Conservation (phyloP, 1,140 invertebrate species). For the Nasonia vitripennis region DNA sequence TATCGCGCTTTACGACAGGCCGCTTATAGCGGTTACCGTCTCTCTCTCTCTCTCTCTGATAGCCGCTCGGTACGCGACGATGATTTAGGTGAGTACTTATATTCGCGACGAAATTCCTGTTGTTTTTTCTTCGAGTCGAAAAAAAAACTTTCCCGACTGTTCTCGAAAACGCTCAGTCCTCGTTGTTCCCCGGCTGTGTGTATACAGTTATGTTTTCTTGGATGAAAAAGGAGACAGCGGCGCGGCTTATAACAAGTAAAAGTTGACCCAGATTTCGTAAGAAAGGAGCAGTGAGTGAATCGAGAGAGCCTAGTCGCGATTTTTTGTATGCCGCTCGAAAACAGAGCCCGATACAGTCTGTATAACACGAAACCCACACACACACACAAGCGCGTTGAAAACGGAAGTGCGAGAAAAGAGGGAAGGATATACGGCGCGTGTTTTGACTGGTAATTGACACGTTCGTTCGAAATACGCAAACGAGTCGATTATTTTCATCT, state of each 20-base stretch:
- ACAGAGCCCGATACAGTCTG: not conserved
- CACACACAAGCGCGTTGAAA: not conserved
- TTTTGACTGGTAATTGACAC: not conserved
- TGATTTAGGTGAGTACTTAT: too few relatives aligned
- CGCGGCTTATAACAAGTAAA: constrained; percentile 19
- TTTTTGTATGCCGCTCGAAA: not conserved
- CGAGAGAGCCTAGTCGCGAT: not conserved
- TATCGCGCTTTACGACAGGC: not conserved
- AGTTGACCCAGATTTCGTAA: constrained; percentile 37
- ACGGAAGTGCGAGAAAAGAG: constrained; percentile 16
- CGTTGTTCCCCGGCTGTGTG: not conserved
- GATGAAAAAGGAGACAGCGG: not conserved
- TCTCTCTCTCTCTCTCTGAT: too few relatives aligned
- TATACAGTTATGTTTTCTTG: constrained; percentile 22
- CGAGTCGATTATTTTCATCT: constrained; percentile 1
- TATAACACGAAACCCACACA: too few relatives aligned
- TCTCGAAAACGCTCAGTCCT: not conserved
- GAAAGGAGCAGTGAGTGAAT: constrained; percentile 15
- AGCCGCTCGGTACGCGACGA: too few relatives aligned
- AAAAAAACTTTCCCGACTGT: constrained; percentile 3
- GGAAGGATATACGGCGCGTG: not conserved
- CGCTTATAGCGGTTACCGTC: not conserved
- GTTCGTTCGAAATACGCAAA: not conserved
- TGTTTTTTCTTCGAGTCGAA: too few relatives aligned
- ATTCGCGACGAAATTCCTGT: too few relatives aligned